Base-by-base conservation (phyloP, 1,140 invertebrate genomes). In the Drosophila kepulauana region DNA sequence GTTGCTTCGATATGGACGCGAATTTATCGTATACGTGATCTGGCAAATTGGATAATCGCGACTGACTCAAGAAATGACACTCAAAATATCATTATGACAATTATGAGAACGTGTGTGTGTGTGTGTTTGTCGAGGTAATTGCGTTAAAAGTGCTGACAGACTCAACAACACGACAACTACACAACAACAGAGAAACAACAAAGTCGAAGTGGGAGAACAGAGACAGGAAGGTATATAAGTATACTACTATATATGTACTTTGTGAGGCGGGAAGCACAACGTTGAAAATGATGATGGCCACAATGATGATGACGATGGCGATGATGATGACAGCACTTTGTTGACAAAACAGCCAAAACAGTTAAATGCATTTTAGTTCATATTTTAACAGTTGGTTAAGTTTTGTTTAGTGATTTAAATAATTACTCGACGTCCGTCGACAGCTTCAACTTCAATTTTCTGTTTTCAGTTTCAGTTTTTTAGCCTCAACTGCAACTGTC, bases 321-420 rank as follows among this genome's bases (percentile, higher is more conserved):
- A 86, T 81, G 77, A 88, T 84, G 84, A 88, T 89, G 85, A 84
- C 85, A 78, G 74, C 85, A 69, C 77, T 80, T 88, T 87, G 84
- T 87, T 87, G 84, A 87, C 84, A 87, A 88, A 87, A 87, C 80
- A 87, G 84, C 78, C 77, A 84, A 87, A 88, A 88, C 80, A 85
- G 81, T 89, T 88, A 88, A 88, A 85, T 88, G 85, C 85, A 89
- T 85, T 88, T 88, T 89, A 88, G 85, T 88, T 88, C 63, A 88
- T 88, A 89, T 88, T 88, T 88, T 88, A 88, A 88, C 85, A 88
- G 85, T 88, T 88, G 85, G 85, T 88, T 88, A 88, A 89, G 85
- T 89, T 88, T 84, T 73, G 81, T 88, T 88, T 88, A 88, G 79
- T 89, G 81, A 88, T 89, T 88, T 88, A 71, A 88, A 88, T 88